Percentiles rank a stretch among this genome's conserved stretches.
phyloP scores from a whole-genome alignment of 2,797 vertebrate species.

The Manis javanica region DNA sequence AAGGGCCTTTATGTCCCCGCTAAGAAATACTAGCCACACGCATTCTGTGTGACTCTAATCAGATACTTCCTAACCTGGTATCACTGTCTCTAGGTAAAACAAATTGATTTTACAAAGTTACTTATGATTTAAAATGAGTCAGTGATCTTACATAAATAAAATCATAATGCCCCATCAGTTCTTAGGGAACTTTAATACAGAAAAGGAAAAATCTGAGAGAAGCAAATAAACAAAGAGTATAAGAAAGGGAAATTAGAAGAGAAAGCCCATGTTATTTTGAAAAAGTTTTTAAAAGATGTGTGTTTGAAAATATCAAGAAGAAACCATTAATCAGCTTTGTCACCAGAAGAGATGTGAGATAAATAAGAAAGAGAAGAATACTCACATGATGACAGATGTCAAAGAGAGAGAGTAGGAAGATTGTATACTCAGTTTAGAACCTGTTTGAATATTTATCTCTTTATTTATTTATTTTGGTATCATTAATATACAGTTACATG shows the following conservation, averaged over 20 bases:
- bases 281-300: neutral
- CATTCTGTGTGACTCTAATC: neutral
- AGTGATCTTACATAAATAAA: neutral
- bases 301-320: conserved; percentile 32
- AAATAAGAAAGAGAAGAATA: conserved; percentile 25
- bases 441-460: neutral
- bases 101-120: conserved; percentile 6
- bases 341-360: neutral
- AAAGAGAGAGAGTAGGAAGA: neutral
- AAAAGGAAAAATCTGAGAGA: conserved; percentile 30
- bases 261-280: neutral
- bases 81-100: neutral
- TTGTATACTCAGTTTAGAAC: neutral
- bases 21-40: neutral
- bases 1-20: neutral
- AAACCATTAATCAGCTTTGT: neutral
- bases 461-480: too few relatives aligned
- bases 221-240: neutral
- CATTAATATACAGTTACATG: too few relatives aligned
- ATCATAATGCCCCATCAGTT: neutral
- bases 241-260: conserved; percentile 13
- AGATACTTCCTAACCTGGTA: neutral
- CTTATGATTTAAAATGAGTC: conserved; percentile 25
- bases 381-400: neutral
- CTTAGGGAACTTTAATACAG: neutral